phyloP scores from a whole-genome alignment of 1,140 invertebrate species.

The Eueides isabella region DNA sequence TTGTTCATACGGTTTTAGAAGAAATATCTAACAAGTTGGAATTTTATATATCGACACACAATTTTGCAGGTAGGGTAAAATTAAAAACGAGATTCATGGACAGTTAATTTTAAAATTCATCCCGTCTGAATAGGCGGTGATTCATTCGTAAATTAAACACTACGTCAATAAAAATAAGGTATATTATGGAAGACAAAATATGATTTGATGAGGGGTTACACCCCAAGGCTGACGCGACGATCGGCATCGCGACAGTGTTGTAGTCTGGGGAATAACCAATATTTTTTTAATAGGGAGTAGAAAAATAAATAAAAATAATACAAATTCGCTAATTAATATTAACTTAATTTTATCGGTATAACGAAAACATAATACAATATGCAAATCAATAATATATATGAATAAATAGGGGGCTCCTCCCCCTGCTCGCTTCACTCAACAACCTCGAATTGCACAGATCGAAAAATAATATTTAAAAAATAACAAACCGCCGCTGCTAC shows the following conservation, averaged over 20 bases:
- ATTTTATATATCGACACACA: conserved; percentile 8
- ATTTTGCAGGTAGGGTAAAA: background rate
- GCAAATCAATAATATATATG: no score
- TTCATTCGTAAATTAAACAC: conserved; percentile 13
- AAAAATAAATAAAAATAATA: background rate
- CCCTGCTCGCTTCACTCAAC: no score
- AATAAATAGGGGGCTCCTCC: no score
- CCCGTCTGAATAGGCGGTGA: background rate
- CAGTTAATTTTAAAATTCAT: conserved; percentile 23
- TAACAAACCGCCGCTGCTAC: no score
- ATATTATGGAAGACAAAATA: background rate
- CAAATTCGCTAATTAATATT: background rate
- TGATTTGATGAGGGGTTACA: conserved; percentile 50
- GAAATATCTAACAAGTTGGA: no score
- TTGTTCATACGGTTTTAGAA: no score
- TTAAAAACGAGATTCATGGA: conserved; percentile 24
- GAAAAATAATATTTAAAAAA: no score
- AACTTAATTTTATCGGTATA: no score
- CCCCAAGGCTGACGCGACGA: conserved; percentile 64
- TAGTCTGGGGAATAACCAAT: conserved; percentile 40
- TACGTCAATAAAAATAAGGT: conserved; percentile 13
- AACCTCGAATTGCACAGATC: no score
- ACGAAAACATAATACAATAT: no score
- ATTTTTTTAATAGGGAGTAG: background rate
- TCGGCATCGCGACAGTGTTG: conserved; percentile 67